phyloP scores from a whole-genome alignment of 2,113 vertebrate species.

The Spermophilus dauricus region DNA sequence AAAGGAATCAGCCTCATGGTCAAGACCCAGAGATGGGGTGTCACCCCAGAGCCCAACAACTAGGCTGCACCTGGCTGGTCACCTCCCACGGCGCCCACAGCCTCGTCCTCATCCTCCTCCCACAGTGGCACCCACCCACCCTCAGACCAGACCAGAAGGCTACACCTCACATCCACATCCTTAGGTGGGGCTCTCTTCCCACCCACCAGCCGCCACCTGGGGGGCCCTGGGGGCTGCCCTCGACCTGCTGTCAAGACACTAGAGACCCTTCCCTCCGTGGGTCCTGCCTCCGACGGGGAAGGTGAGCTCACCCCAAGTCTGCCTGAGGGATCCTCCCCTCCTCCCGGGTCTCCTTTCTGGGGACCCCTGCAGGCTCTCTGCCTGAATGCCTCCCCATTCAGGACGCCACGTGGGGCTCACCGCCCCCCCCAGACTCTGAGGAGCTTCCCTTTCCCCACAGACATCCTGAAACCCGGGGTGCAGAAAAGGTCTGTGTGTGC shows the following conservation, averaged over 20 bases:
- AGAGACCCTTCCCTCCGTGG: background rate
- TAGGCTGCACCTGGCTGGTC: background rate
- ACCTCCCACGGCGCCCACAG: background rate
- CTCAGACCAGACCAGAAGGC: background rate
- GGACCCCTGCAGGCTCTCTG: background rate
- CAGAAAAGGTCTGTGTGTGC: background rate
- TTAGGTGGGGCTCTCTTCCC: too few species aligned
- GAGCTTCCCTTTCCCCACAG: background rate
- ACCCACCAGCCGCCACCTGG: too few species aligned
- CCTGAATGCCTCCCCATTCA: too few species aligned
- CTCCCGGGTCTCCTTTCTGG: background rate
- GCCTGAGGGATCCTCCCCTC: background rate
- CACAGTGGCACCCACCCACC: fast-evolving
- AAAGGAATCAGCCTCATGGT: fast-evolving
- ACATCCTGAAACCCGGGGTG: background rate
- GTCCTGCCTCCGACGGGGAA: background rate
- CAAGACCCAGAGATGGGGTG: fast-evolving
- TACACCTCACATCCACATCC: background rate
- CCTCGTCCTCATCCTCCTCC: background rate
- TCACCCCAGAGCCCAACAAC: fast-evolving
- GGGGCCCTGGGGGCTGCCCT: background rate
- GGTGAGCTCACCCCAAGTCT: background rate
- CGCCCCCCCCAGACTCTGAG: too few species aligned
- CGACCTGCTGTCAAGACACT: background rate
- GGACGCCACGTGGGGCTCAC: too few species aligned